Evolutionary conservation across 1,140 invertebrate genomes (phyloP), one percentile per base, ranked within the genome.

Genomic region (Drosophila biarmipes): DNA sequence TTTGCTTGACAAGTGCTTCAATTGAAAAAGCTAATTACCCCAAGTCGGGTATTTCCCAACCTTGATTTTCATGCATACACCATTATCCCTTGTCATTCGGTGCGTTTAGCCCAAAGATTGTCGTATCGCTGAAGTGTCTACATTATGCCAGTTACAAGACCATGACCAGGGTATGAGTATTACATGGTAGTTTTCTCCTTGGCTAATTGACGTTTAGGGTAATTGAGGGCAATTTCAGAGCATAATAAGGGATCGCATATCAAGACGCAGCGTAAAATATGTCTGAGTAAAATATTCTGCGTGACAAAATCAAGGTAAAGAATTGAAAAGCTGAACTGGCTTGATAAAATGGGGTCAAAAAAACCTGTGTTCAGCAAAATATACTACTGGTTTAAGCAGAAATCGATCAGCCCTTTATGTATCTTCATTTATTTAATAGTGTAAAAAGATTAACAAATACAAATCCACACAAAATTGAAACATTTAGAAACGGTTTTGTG

Each of bases 111-210:
- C 64, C 31, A 46, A 69, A 69, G 63, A 69, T 69, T 68, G 66
- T 69, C 49, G 48, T 69, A 55, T 56, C n/a, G 29, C 63, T 55
- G 38, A 68, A 69, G 69, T 69, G 66, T 69, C 66, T 69, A 68
- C 24, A 69, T 69, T 69, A 69, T 55, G 27, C 12, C 34, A 24
- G 42, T 69, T 69, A 68, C 35, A 55, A 68, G 40, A 69, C 63
- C 66, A 69, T 69, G 66, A 69, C 66, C 40, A 46, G 29, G 19
- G 40, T 69, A 45, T 34, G 34, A 68, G 63, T 34, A 55, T 69
- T 69, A 67, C 31, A 35, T 8, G 27, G 29, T 57, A 21, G 7
- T 5, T 17, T 59, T 8, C 19, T 29, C 14, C 12, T 45, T 17
- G 17, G 17, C 63, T 69, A 69, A 69, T 68, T 54, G 49, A 24